phyloP scores from a whole-genome alignment of 2,888 invertebrate genomes.

The Agriopis marginaria region DNA sequence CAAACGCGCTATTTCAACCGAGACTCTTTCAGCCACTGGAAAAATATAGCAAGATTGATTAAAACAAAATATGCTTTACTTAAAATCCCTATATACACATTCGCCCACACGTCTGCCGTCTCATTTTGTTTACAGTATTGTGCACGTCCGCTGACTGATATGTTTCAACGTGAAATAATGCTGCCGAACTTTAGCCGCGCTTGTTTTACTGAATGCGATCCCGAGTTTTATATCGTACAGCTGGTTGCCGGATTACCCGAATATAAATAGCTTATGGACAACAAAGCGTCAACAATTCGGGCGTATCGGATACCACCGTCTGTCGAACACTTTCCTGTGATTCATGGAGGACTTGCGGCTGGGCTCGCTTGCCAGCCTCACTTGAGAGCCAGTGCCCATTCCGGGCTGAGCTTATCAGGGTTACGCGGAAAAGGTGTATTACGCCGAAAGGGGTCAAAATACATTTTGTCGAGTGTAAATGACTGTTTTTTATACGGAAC shows the following conservation, averaged over 20 bases:
- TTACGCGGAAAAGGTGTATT: too few relatives aligned
- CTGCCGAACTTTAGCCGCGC: conserved; percentile 69
- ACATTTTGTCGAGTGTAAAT: too few relatives aligned
- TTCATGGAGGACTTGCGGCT: conserved; percentile 7
- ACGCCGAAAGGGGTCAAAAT: too few relatives aligned
- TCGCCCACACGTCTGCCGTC: conserved; percentile 67
- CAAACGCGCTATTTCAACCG: conserved; percentile 23
- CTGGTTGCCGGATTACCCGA: conserved; percentile 78
- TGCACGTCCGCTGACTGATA: conserved; percentile 73
- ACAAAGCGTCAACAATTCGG: conserved; percentile 70
- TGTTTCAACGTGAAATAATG: conserved; percentile 77
- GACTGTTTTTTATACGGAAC: too few relatives aligned
- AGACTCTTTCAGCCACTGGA: conserved; percentile 18
- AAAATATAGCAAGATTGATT: conserved; percentile 47
- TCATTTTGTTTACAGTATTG: conserved; percentile 77
- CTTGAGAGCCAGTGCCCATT: too few relatives aligned
- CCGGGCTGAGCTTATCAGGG: too few relatives aligned
- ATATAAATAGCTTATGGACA: conserved; percentile 80
- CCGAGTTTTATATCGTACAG: conserved; percentile 77
- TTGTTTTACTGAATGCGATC: conserved; percentile 77
- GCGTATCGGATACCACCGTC: conserved; percentile 52
- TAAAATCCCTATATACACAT: conserved; percentile 69
- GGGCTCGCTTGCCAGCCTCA: background rate
- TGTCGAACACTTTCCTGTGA: conserved; percentile 55
- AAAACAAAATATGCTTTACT: conserved; percentile 59